Conservation (phyloP, 1,140 invertebrate genomes). For the Cylas formicarius region DNA sequence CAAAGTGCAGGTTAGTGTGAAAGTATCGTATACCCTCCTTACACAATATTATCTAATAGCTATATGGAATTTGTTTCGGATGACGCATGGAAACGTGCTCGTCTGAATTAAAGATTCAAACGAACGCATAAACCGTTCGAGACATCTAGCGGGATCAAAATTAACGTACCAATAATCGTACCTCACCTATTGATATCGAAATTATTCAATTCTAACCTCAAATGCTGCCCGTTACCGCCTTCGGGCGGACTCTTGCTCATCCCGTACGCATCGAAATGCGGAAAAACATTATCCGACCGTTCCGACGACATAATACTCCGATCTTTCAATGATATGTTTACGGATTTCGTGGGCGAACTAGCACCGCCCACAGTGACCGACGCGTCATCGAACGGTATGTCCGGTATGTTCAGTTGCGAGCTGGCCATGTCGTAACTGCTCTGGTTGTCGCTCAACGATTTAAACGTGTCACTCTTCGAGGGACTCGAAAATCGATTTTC, state of each 20-base stretch:
- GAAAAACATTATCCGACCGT: neutral
- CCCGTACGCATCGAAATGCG: constrained; percentile 26
- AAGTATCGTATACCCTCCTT: too few species aligned
- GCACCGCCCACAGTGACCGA: neutral
- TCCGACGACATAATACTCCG: neutral
- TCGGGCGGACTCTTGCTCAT: constrained; percentile 25
- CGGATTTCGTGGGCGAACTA: constrained; percentile 5
- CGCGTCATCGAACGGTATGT: constrained; percentile 29
- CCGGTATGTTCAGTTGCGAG: constrained; percentile 28
- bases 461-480: constrained; percentile 26
- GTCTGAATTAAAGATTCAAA: too few species aligned
- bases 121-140: too few species aligned
- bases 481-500: constrained; percentile 22
- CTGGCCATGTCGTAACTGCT: constrained; percentile 28
- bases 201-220: constrained; percentile 28
- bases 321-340: constrained; percentile 11
- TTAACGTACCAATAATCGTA: neutral
- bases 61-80: too few species aligned
- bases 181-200: constrained; percentile 31
- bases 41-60: too few species aligned
- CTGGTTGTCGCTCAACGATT: constrained; percentile 25
- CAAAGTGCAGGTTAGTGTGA: too few species aligned
- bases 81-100: too few species aligned
- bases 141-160: too few species aligned
- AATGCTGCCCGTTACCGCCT: constrained; percentile 17